phyloP scores from a whole-genome alignment of 2,797 vertebrate genomes.

The Amblyraja radiata region DNA sequence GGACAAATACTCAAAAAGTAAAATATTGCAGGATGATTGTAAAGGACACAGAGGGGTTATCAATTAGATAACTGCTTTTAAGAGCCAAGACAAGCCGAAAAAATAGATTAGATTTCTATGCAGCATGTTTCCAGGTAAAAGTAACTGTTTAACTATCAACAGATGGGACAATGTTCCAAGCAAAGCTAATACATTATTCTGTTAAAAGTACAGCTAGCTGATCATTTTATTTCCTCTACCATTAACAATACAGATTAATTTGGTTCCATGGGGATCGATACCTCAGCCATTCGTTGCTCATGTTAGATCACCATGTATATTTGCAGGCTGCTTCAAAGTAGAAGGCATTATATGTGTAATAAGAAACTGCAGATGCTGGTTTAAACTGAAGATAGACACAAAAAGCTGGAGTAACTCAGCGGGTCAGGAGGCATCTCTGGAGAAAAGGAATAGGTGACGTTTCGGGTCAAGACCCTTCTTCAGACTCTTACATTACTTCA shows the following conservation, averaged over 20 bases:
- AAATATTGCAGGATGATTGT: background rate
- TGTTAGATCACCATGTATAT: background rate
- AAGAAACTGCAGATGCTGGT: background rate
- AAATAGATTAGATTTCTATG: background rate
- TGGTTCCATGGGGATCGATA: background rate
- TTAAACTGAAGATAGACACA: too few species aligned
- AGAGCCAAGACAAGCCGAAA: background rate
- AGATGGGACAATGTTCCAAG: background rate
- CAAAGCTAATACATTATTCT: background rate
- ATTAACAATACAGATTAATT: background rate
- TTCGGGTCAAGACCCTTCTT: too few species aligned
- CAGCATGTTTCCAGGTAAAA: background rate
- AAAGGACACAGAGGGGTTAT: background rate
- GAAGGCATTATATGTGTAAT: background rate
- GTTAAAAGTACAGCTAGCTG: background rate
- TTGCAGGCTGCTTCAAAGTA: background rate
- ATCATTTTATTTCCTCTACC: background rate
- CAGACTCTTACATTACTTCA: background rate
- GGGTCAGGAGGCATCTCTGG: too few species aligned
- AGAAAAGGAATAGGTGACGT: too few species aligned
- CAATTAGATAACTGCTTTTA: background rate
- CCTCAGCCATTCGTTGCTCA: background rate
- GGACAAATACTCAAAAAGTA: background rate
- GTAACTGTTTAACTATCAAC: background rate
- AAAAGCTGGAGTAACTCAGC: too few species aligned